Conservation (phyloP, 2,797 vertebrate species). For the Buphagus erythrorhynchus region DNA sequence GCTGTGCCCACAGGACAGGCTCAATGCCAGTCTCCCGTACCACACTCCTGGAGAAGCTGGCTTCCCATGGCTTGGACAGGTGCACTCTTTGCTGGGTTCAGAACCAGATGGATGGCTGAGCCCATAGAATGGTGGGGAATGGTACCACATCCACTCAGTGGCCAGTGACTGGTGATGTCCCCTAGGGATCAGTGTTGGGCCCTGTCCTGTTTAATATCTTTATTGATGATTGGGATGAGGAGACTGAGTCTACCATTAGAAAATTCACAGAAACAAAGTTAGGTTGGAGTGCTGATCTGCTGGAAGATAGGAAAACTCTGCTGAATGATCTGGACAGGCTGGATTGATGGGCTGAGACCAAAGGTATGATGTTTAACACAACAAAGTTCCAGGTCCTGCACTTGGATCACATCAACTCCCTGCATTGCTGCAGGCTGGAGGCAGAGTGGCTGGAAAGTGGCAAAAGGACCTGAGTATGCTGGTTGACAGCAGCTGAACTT, state of each 20-base stretch:
- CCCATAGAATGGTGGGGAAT: not conserved
- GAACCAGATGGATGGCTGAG: not conserved
- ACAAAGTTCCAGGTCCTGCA: not conserved
- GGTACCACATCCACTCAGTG: not conserved
- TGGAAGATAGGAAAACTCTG: not conserved
- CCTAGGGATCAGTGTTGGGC: not conserved
- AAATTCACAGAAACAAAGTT: not conserved
- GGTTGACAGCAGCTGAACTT: not conserved
- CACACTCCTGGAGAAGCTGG: not conserved
- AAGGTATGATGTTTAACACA: not conserved
- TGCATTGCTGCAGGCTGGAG: rapidly evolving
- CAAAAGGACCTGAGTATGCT: not conserved
- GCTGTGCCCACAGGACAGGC: not conserved
- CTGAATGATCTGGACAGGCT: not conserved
- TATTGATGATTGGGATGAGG: rapidly evolving
- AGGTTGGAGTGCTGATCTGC: not conserved
- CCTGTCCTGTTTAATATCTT: not conserved
- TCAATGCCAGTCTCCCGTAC: not conserved
- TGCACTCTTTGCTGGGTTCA: not conserved
- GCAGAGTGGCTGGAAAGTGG: not conserved
- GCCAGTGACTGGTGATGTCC: not conserved
- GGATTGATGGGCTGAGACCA: not conserved
- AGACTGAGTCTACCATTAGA: not conserved
- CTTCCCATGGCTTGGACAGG: not conserved
- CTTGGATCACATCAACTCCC: not conserved